These are phyloP conservation scores for Rotaria macrura DNA, from an alignment of 2,888 invertebrate genomes.

Conservation along the genomic window DNA sequence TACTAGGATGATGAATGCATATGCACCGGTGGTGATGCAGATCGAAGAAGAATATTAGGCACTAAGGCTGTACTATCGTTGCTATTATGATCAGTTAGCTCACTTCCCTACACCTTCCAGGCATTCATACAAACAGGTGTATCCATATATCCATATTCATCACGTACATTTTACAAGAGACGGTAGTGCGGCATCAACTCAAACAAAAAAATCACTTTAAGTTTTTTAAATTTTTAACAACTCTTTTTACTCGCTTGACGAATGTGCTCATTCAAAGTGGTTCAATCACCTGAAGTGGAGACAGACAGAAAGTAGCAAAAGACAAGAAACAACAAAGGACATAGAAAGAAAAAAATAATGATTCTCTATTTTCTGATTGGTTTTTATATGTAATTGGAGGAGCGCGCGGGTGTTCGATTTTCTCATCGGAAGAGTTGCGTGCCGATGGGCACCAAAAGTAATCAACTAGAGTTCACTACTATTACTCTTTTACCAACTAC, in stretches of 20 bases:
- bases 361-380: slow-evolving; percentile 12
- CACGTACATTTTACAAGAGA: neutral
- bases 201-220: slow-evolving; percentile 12
- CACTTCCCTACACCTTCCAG: neutral
- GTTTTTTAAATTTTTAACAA: neutral
- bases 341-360: neutral
- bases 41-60: slow-evolving; percentile 4
- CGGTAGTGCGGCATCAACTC: slow-evolving; percentile 9
- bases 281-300: slow-evolving; percentile 15
- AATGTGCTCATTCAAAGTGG: slow-evolving; percentile 11
- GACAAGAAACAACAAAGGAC: slow-evolving; percentile 2
- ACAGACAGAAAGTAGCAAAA: slow-evolving; percentile 5
- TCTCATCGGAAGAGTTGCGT: slow-evolving; percentile 15
- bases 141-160: neutral
- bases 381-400: slow-evolving; percentile 11
- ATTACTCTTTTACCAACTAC: slow-evolving; percentile 10
- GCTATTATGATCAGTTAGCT: slow-evolving; percentile 3
- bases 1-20: neutral
- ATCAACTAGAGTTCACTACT: slow-evolving; percentile 15
- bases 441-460: slow-evolving; percentile 15
- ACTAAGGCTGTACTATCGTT: neutral
- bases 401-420: slow-evolving; percentile 15
- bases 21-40: neutral
- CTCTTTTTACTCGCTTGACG: neutral
- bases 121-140: neutral